Evolutionary conservation across 2,888 invertebrate genomes (phyloP).

Genomic region (Belgica antarctica): DNA sequence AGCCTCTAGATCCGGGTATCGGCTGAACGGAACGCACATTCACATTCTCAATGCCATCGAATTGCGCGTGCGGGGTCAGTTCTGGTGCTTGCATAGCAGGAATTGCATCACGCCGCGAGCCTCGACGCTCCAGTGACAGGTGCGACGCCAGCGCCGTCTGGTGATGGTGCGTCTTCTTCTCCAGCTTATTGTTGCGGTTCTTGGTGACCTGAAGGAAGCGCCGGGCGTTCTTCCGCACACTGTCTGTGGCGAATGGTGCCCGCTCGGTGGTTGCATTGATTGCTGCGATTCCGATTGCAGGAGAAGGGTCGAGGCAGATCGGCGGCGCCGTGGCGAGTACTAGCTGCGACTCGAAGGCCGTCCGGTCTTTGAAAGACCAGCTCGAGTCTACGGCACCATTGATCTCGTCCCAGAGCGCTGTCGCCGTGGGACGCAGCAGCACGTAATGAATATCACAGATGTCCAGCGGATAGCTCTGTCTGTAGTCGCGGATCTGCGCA

Average conservation of each 20-base stretch:
- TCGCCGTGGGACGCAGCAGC: constrained; percentile 66
- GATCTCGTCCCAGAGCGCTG: constrained; percentile 32
- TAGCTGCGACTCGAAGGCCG: constrained; percentile 78
- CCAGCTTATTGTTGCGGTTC: constrained; percentile 28
- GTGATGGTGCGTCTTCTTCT: constrained; percentile 36
- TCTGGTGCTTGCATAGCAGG: neutral
- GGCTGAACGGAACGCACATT: neutral
- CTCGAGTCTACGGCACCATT: constrained; percentile 1
- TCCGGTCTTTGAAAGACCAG: constrained; percentile 62
- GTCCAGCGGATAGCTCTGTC: constrained; percentile 73
- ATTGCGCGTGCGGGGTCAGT: neutral
- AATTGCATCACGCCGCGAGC: neutral
- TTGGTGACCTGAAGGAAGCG: constrained; percentile 57
- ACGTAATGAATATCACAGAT: constrained; percentile 84
- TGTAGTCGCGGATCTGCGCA: constrained; percentile 85
- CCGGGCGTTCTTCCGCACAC: constrained; percentile 58
- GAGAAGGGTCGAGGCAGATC: constrained; percentile 85
- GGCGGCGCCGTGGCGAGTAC: constrained; percentile 83
- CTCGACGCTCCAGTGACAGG: neutral
- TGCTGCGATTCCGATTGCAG: constrained; percentile 65
- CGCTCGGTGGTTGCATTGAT: constrained; percentile 57
- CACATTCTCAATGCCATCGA: constrained; percentile 8
- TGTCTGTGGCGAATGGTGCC: constrained; percentile 51
- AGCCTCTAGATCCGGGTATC: constrained; percentile 8
- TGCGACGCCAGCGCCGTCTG: constrained; percentile 24